A percentile compares a stretch with the other conserved stretches of the same genome.
Conservation (phyloP, 2,888 invertebrate genomes). For the Minunthozetes semirufus region DNA sequence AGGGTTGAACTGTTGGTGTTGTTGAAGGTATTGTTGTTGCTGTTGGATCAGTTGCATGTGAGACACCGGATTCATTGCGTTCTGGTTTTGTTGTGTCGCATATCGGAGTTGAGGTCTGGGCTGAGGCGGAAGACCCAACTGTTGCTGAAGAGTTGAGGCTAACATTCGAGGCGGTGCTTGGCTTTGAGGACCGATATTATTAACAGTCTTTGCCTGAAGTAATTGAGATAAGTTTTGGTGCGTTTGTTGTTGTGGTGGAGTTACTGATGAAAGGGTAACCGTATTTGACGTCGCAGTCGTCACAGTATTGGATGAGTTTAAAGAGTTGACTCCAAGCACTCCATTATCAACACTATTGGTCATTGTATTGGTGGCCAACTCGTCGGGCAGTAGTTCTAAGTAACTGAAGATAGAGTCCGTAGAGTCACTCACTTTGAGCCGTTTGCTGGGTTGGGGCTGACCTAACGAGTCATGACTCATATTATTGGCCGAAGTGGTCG, state of each 20-base stretch:
- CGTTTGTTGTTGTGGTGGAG: constrained; percentile 36
- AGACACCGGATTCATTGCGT: neutral
- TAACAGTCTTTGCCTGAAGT: constrained; percentile 41
- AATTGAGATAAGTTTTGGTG: constrained; percentile 43
- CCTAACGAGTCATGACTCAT: constrained; percentile 30
- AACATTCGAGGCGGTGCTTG: constrained; percentile 26
- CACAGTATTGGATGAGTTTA: neutral
- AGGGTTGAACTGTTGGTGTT: constrained; percentile 37
- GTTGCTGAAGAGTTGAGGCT: constrained; percentile 37
- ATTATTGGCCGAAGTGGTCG: constrained; percentile 20
- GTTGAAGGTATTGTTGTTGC: constrained; percentile 40
- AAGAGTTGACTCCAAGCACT: constrained; percentile 1
- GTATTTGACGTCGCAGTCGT: constrained; percentile 18
- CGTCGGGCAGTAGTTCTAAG: constrained; percentile 33
- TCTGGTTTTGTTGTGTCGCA: constrained; percentile 26
- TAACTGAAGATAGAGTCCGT: constrained; percentile 36
- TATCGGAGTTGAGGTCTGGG: constrained; percentile 54
- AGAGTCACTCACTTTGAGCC: constrained; percentile 38
- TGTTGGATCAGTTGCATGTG: constrained; percentile 29
- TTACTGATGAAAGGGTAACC: constrained; percentile 15
- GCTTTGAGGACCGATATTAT: constrained; percentile 39
- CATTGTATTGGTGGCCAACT: constrained; percentile 18
- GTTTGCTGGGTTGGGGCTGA: constrained; percentile 36
- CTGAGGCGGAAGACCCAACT: constrained; percentile 42
- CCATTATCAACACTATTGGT: constrained; percentile 31